phyloP scores from a whole-genome alignment of 2,113 vertebrate species.

The Pelecanus crispus region DNA sequence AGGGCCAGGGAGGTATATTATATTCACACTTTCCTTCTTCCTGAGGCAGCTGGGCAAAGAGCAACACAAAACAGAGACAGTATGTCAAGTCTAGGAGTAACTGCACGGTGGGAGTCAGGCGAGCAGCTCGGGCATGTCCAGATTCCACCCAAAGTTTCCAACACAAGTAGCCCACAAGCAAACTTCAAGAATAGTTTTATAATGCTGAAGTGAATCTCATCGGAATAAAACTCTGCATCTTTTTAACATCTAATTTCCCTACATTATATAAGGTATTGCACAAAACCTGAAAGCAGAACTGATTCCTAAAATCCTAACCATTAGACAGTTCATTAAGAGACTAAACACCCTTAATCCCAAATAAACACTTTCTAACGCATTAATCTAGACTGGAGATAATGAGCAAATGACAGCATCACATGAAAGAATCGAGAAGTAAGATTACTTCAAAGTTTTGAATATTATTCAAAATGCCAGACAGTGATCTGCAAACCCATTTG shows the following conservation, averaged over 20 bases:
- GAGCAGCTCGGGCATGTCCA: rapidly evolving
- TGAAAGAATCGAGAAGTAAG: background rate
- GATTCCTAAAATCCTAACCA: background rate
- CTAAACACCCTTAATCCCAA: background rate
- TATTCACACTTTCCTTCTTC: background rate
- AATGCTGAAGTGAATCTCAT: background rate
- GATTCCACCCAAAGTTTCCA: background rate
- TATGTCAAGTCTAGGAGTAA: background rate
- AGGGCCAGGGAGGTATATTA: background rate
- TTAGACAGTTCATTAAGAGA: background rate
- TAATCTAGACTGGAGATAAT: background rate
- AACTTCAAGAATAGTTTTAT: background rate
- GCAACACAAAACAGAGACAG: background rate
- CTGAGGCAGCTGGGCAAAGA: background rate
- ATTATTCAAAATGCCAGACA: background rate
- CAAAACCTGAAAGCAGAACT: background rate
- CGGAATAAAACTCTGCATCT: background rate
- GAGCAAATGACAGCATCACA: background rate
- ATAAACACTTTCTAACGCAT: background rate
- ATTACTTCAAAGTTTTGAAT: background rate
- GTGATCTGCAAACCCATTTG: background rate
- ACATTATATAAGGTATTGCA: background rate
- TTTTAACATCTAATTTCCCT: background rate
- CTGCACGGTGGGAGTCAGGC: rapidly evolving
- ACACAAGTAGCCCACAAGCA: background rate